These are phyloP conservation scores for Hystrix brachyura DNA, from an alignment of 2,113 vertebrate genomes.

Conservation along the genomic window DNA sequence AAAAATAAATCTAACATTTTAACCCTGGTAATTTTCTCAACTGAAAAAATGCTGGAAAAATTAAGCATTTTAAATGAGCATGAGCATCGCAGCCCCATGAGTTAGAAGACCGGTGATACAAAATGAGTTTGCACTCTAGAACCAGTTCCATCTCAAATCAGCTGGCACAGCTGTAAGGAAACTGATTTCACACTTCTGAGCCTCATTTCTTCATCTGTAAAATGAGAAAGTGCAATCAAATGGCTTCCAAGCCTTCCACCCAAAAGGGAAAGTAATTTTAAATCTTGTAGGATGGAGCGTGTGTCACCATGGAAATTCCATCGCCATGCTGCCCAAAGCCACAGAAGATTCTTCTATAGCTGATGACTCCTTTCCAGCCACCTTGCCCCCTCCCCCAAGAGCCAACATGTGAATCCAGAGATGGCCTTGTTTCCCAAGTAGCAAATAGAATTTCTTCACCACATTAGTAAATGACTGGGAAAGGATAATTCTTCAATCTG, in stretches of 20 bases:
- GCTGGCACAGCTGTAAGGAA: not conserved
- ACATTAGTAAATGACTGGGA: not conserved
- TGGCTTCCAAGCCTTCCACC: not conserved
- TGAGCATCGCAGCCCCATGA: not conserved
- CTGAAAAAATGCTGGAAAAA: conserved; percentile 54
- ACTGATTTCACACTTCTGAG: not conserved
- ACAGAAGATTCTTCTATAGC: not conserved
- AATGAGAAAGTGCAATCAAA: not conserved
- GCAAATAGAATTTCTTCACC: conserved; percentile 20
- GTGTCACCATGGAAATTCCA: not conserved
- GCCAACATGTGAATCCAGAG: conserved; percentile 30
- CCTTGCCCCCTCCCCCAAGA: not conserved
- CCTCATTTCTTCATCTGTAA: conserved; percentile 57
- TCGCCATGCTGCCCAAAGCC: not conserved
- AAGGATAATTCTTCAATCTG: conserved; percentile 48
- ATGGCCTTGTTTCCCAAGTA: not conserved
- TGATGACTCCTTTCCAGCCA: not conserved
- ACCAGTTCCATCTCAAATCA: not conserved
- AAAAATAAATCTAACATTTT: conserved; percentile 73
- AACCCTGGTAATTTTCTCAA: conserved; percentile 48
- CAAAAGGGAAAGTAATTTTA: conserved; percentile 21
- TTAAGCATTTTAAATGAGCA: conserved; percentile 44
- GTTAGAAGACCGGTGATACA: not conserved
- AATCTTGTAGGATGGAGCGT: not conserved
- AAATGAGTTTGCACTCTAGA: not conserved